A percentile compares a stretch with the other conserved stretches of the same genome.
These are phyloP conservation scores for Teleogryllus occipitalis DNA, from an alignment of 1,140 invertebrate genomes.

Conservation along the genomic window DNA sequence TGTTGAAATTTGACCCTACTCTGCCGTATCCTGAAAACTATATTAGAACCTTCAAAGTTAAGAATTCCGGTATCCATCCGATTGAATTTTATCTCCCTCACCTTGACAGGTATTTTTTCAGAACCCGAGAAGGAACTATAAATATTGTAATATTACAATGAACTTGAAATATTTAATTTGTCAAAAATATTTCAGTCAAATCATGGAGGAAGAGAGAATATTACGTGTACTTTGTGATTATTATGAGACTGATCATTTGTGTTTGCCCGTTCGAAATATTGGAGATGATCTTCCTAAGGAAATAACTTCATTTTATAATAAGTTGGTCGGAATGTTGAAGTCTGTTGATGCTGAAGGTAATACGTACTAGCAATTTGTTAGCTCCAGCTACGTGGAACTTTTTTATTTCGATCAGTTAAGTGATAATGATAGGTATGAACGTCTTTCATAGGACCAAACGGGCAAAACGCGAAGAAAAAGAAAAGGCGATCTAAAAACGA, in stretches of 20 bases:
- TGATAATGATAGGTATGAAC: too few species aligned
- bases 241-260: slow-evolving; percentile 30
- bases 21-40: slow-evolving; percentile 32
- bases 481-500: too few species aligned
- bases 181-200: slow-evolving; percentile 24
- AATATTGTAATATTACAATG: too few species aligned
- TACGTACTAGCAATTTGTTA: too few species aligned
- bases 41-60: slow-evolving; percentile 32
- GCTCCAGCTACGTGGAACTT: too few species aligned
- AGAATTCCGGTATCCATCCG: slow-evolving; percentile 34
- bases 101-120: slow-evolving; percentile 32
- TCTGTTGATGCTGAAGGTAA: not conserved
- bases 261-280: slow-evolving; percentile 30
- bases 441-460: too few species aligned
- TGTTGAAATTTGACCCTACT: slow-evolving; percentile 32
- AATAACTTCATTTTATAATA: slow-evolving; percentile 27
- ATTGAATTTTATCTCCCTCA: slow-evolving; percentile 40
- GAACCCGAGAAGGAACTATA: not conserved
- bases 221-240: slow-evolving; percentile 30
- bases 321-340: not conserved
- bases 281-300: slow-evolving; percentile 26
- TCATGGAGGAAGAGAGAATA: slow-evolving; percentile 28
- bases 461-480: too few species aligned
- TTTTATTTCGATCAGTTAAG: too few species aligned
- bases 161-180: too few species aligned